Evolutionary conservation across 1,140 invertebrate genomes (phyloP), one percentile per base, ranked within the genome.

Genomic region (Melitaea cinxia): DNA sequence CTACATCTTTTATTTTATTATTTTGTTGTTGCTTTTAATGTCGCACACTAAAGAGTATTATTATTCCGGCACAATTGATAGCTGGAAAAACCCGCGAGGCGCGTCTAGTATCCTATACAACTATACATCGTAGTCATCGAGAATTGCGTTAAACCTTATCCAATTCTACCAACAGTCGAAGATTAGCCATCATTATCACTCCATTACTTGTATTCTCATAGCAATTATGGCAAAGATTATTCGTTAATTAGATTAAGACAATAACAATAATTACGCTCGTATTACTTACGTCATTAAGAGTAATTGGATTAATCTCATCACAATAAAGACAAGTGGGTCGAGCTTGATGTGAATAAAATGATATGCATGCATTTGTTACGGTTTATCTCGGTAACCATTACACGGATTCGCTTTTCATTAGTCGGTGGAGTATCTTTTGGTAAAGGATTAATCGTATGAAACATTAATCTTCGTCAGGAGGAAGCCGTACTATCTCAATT

Each of bases 371-470:
- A 65, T 65, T 56, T 56, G 49, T 57, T 65, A 45, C 23, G 17
- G 30, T 30, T 65, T 57, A 65, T 65, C 62, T 57, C 45, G 6
- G 53, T 30, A 54, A 35, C 54, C 21, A 30, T 33, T 65, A 50
- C 54, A 65, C 52, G 54, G 62, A 57, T 65, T 35, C 33, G 62
- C 53, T 49, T 55, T 57, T 57, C 62, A 65, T 65, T 65, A 65
- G 53, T 63, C 54, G 56, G 45, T 39, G 17, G 62, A 65, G 62
- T 54, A 65, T 65, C 56, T 58, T 57, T 63, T 37, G 39, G 54
- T 30, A 53, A 49, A 56, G 61, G 61, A 62, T 57, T 57, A 57
- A 47, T 26, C 61, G 52, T 56, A 23, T 63, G 37, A 42, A 57
- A 24, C 61, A 63, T 63, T 63, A 63, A 56, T 63, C 61, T 63